These are phyloP conservation scores for Magallana gigas DNA, from an alignment of 1,140 invertebrate genomes.

Conservation along the genomic window DNA sequence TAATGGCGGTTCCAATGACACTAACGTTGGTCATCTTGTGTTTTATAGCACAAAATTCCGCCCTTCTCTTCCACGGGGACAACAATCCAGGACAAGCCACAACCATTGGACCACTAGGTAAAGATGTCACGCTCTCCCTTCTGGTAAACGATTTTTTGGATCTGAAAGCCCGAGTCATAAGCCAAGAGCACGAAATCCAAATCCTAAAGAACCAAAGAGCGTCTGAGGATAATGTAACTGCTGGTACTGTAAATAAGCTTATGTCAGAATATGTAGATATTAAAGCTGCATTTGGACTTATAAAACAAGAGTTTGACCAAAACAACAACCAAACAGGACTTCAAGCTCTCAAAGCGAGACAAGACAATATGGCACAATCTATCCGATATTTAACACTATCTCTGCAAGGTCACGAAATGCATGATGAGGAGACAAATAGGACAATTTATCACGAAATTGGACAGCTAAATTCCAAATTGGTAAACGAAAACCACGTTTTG, in stretches of 20 bases:
- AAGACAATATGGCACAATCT: not conserved
- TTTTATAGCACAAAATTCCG: too few relatives aligned
- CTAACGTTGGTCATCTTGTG: too few relatives aligned
- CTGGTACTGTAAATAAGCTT: not conserved
- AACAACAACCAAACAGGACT: not conserved
- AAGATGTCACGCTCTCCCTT: not conserved
- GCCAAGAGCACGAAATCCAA: not conserved
- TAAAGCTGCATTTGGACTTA: not conserved
- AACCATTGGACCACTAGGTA: not conserved
- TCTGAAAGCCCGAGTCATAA: not conserved
- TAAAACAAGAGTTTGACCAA: not conserved
- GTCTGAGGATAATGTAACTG: not conserved
- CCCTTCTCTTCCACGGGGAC: too few relatives aligned
- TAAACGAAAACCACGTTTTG: too few relatives aligned
- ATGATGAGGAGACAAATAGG: not conserved
- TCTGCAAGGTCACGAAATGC: not conserved
- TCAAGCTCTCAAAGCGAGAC: not conserved
- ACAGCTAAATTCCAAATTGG: too few relatives aligned
- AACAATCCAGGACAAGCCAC: too few relatives aligned
- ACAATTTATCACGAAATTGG: not conserved
- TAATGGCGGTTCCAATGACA: too few relatives aligned
- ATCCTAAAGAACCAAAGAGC: not conserved
- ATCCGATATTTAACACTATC: not conserved
- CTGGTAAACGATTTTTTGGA: not conserved
- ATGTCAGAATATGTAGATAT: not conserved